phyloP scores from a whole-genome alignment of 2,888 invertebrate genomes.

The Fissipunctia ypsillon region DNA sequence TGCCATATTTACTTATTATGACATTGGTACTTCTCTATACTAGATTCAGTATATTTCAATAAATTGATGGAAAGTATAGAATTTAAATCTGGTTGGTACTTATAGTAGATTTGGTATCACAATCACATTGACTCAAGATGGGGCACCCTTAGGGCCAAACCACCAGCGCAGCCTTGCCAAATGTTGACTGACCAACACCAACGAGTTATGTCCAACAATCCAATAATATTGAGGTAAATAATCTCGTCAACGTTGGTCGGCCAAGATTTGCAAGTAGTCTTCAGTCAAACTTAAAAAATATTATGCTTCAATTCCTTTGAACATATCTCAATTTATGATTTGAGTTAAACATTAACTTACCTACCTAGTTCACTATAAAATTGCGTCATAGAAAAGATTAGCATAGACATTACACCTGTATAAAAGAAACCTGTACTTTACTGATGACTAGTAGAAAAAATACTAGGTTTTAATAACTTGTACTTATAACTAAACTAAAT shows the following conservation, averaged over 20 bases:
- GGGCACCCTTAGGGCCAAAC: slow-evolving; percentile 18
- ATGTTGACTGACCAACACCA: slow-evolving; percentile 13
- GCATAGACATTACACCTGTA: slow-evolving; percentile 53
- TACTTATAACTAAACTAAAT: slow-evolving; percentile 58
- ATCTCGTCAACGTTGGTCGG: neutral
- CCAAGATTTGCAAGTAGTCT: slow-evolving; percentile 27
- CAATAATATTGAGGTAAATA: neutral
- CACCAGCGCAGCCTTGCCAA: neutral
- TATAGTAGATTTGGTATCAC: slow-evolving; percentile 44
- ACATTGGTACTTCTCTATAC: neutral
- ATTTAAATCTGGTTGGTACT: slow-evolving; percentile 21
- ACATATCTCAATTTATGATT: neutral
- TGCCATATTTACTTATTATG: neutral
- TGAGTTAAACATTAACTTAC: slow-evolving; percentile 15
- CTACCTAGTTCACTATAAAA: slow-evolving; percentile 56
- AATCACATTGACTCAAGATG: slow-evolving; percentile 31
- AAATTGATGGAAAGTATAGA: slow-evolving; percentile 12
- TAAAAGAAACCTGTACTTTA: slow-evolving; percentile 67
- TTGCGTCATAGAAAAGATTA: slow-evolving; percentile 54
- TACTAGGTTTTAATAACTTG: slow-evolving; percentile 55
- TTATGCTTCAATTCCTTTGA: slow-evolving; percentile 49
- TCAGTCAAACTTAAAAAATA: slow-evolving; percentile 34
- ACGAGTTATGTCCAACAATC: neutral
- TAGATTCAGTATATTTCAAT: slow-evolving; percentile 31
- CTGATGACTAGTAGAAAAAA: slow-evolving; percentile 74